phyloP scores from a whole-genome alignment of 30 jellyfish, hydroid and myxozoan species.

The Thelohanellus kitauei region DNA sequence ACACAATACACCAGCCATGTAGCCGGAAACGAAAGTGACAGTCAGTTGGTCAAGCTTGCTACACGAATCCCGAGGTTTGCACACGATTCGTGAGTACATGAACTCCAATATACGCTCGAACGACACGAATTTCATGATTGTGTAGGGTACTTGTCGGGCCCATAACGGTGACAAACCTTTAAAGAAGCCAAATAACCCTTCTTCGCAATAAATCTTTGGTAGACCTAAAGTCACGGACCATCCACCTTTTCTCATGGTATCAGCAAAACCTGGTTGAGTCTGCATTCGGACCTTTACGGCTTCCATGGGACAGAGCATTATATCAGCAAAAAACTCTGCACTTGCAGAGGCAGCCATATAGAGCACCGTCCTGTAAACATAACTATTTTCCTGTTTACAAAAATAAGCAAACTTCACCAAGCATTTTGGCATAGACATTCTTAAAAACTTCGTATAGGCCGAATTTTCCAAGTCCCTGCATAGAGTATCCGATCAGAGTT shows the following conservation, averaged over 20 bases:
- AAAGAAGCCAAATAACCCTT: slow-evolving; percentile 19
- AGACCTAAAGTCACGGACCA: not conserved
- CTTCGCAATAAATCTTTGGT: not conserved
- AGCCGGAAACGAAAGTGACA: slow-evolving; percentile 89
- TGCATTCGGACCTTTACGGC: slow-evolving; percentile 88
- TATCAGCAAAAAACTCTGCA: slow-evolving; percentile 98
- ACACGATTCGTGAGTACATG: slow-evolving; percentile 47
- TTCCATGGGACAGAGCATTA: slow-evolving; percentile 90
- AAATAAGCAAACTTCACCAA: slow-evolving; percentile 28
- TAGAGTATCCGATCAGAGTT: slow-evolving; percentile 74
- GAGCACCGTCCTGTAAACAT: slow-evolving; percentile 51
- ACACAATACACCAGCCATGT: slow-evolving; percentile 97
- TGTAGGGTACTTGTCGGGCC: slow-evolving; percentile 94
- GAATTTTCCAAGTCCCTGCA: slow-evolving; percentile 93
- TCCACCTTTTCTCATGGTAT: slow-evolving; percentile 61
- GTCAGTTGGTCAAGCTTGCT: slow-evolving; percentile 53
- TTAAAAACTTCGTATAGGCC: slow-evolving; percentile 92
- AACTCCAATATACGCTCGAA: slow-evolving; percentile 82
- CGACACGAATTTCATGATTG: slow-evolving; percentile 96
- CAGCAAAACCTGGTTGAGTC: slow-evolving; percentile 77
- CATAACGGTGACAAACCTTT: slow-evolving; percentile 92
- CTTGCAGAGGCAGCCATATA: slow-evolving; percentile 97
- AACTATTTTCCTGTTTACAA: slow-evolving; percentile 33
- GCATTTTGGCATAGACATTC: slow-evolving; percentile 28
- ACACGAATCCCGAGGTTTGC: slow-evolving; percentile 58